Base-by-base conservation (phyloP, 1,140 invertebrate species). In the Gonatopus flavifemur region DNA sequence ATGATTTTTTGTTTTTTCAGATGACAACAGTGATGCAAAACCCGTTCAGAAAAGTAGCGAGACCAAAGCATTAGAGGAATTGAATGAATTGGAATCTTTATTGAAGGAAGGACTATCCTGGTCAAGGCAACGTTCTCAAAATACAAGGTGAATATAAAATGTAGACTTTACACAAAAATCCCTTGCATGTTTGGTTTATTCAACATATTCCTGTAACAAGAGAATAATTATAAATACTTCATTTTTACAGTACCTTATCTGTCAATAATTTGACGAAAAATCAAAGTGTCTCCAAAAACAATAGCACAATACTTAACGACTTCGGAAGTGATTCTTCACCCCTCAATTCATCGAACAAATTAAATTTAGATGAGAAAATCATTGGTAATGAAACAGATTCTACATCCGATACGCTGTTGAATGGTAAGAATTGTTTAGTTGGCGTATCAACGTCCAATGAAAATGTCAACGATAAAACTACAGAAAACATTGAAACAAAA, bases 61-160 rank as follows among this genome's bases (percentile, higher is more conserved):
- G 71, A 70, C 77, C 38, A 80, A 83, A 80, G 84, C 85, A 52
- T 55, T 93, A 57, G 86, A 89, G 64, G 88, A 90, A 57, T 72
- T 93, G 30, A 87, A 91, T 64, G 82, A 84, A 22, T 77, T 93
- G 18, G 83, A 90, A 70, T 79, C 83, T 58, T 73, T 91, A 19
- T 72, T 91, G 28, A 88, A 89, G 70, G 81, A 88, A 75, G 87
- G 82, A 57, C 73, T 90, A 57, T 83, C 84, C 18, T 64, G 79
- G 47, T 75, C 81, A 44, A 82, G 71, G 63, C 68, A 69, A 64
- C 77, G 62, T 48, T 56, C 55, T 9, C 49, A 55, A 32, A 58
- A 54, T 54, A 49, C 35, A 55, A 67, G 50, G 53, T 55, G 36
- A 55, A 37, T 28, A 25, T 47, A 39, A 16, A 15, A 51, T 22